These are phyloP conservation scores for Protonemura montana DNA, from an alignment of 2,888 invertebrate genomes.

Conservation along the genomic window DNA sequence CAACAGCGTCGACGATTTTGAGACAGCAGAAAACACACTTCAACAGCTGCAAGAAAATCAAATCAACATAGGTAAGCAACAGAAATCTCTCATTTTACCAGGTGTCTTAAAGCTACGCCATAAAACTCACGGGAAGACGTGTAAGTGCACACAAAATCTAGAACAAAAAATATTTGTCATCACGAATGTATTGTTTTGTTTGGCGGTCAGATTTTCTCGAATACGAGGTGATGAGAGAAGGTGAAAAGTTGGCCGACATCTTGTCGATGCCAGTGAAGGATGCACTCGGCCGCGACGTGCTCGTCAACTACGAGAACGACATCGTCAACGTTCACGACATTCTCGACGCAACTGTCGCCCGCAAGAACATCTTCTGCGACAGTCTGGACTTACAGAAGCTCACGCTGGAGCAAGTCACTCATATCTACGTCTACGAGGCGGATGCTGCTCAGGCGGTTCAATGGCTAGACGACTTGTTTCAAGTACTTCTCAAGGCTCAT, in stretches of 20 bases:
- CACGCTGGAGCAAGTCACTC: slow-evolving; percentile 78
- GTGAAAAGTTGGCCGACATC: slow-evolving; percentile 79
- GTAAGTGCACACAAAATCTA: too few species aligned
- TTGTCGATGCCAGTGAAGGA: slow-evolving; percentile 81
- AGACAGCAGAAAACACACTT: slow-evolving; percentile 65
- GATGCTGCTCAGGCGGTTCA: slow-evolving; percentile 76
- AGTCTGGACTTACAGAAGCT: slow-evolving; percentile 78
- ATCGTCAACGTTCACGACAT: slow-evolving; percentile 76
- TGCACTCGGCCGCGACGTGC: slow-evolving; percentile 74
- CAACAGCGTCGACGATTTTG: slow-evolving; percentile 66
- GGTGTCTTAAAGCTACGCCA: too few species aligned
- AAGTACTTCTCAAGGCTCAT: slow-evolving; percentile 73
- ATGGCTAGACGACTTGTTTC: slow-evolving; percentile 79
- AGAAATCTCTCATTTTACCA: neutral
- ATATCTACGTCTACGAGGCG: slow-evolving; percentile 77
- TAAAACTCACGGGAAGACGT: too few species aligned
- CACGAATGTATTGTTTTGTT: slow-evolving; percentile 19
- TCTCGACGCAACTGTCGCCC: slow-evolving; percentile 72
- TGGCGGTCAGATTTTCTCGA: slow-evolving; percentile 67
- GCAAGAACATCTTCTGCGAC: slow-evolving; percentile 76
- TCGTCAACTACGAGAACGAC: slow-evolving; percentile 74
- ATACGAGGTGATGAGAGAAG: slow-evolving; percentile 73
- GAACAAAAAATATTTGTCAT: neutral
- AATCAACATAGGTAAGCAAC: slow-evolving; percentile 65
- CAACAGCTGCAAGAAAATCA: slow-evolving; percentile 69